phyloP scores from a whole-genome alignment of 1,140 invertebrate genomes.

The Venustaconcha ellipsiformis region DNA sequence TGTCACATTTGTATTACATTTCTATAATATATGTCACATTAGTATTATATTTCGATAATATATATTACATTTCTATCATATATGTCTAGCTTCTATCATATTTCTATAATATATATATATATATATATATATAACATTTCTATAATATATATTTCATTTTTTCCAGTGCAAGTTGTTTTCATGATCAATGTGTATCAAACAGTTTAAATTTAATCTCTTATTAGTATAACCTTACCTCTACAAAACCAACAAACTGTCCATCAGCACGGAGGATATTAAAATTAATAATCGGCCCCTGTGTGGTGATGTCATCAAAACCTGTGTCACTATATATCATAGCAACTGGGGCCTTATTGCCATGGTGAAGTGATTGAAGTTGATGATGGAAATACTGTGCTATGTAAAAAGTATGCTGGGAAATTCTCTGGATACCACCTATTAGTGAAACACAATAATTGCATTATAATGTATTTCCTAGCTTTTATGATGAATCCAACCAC shows the following conservation, averaged over 20 bases:
- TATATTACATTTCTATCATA: no score
- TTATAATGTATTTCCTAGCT: neutral
- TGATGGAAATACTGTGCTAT: slow-evolving; percentile 81
- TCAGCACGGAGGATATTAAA: slow-evolving; percentile 87
- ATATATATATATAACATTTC: no score
- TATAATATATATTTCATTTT: no score
- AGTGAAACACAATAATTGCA: slow-evolving; percentile 2
- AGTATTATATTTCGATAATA: no score
- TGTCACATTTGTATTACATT: no score
- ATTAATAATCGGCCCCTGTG: slow-evolving; percentile 88
- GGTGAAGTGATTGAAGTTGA: slow-evolving; percentile 76
- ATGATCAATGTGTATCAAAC: no score
- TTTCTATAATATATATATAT: no score
- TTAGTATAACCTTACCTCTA: slow-evolving; percentile 76
- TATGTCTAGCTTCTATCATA: no score
- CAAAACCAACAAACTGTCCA: slow-evolving; percentile 87
- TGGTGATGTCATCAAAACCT: slow-evolving; percentile 74
- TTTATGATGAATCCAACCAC: neutral
- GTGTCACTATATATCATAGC: slow-evolving; percentile 81
- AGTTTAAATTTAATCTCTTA: neutral
- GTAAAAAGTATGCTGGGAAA: slow-evolving; percentile 81
- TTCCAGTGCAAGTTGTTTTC: no score
- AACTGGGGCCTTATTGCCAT: slow-evolving; percentile 81
- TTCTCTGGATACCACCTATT: slow-evolving; percentile 76
- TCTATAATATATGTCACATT: no score